Evolutionary conservation across 2,888 invertebrate genomes (phyloP).

Genomic region (Bugula neritina): DNA sequence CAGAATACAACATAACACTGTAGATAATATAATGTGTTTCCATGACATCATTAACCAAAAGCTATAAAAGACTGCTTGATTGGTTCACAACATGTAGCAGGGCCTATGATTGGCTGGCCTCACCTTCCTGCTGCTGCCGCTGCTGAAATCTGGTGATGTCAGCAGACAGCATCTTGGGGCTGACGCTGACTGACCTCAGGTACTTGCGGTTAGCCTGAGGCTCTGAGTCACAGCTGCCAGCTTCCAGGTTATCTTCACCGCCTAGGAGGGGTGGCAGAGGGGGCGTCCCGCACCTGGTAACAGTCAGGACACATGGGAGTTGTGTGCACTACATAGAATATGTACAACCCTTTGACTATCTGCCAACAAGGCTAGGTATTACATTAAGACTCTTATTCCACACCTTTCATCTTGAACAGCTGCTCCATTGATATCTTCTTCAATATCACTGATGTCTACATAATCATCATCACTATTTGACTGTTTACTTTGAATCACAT

Average conservation of each 20-base stretch:
- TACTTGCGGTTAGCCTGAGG: neutral
- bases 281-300: neutral
- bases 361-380: too few relatives aligned
- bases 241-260: neutral
- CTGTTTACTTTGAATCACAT: neutral
- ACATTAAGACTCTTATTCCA: too few relatives aligned
- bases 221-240: neutral
- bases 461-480: neutral
- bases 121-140: neutral
- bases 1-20: too few relatives aligned
- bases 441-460: constrained; percentile 24
- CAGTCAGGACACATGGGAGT: too few relatives aligned
- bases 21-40: too few relatives aligned
- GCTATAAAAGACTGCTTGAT: too few relatives aligned
- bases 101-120: too few relatives aligned
- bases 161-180: neutral
- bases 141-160: neutral
- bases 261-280: neutral
- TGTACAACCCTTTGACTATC: too few relatives aligned
- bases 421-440: neutral
- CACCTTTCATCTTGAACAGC: too few relatives aligned
- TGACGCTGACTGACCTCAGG: neutral
- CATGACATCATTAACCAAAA: too few relatives aligned
- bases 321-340: too few relatives aligned
- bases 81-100: too few relatives aligned